A percentile compares a stretch with the other conserved stretches of the same genome.
phyloP scores from a whole-genome alignment of 1,140 invertebrate species.

The silkworm (Bombyx mori) region DNA sequence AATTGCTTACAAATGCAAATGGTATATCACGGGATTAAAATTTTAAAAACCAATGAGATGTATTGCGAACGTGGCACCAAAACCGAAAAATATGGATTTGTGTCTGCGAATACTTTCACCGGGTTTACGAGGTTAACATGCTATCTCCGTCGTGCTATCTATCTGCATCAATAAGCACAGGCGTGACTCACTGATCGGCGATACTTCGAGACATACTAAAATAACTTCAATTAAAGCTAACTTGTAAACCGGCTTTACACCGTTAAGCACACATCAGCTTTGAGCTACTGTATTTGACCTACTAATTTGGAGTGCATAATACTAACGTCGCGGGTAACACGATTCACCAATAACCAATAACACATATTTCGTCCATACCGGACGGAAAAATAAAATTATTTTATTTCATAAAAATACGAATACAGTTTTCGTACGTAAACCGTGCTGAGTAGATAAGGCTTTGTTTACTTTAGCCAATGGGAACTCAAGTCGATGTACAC shows the following conservation, averaged over 20 bases:
- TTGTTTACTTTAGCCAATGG: no score
- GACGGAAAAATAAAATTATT: no score
- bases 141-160: slow-evolving; percentile 34
- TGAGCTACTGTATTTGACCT: slow-evolving; percentile 35
- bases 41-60: slow-evolving; percentile 1
- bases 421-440: no score
- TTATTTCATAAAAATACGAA: no score
- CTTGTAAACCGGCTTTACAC: slow-evolving; percentile 38
- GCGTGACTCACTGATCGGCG: slow-evolving; percentile 25
- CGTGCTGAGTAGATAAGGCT: no score
- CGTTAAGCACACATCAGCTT: slow-evolving; percentile 43
- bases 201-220: slow-evolving; percentile 7
- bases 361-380: no score
- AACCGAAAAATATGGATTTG: slow-evolving; percentile 21
- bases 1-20: neutral
- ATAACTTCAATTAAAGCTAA: slow-evolving; percentile 7
- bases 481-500: no score
- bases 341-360: no score
- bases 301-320: slow-evolving; percentile 35
- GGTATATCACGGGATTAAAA: neutral
- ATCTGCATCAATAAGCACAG: slow-evolving; percentile 17
- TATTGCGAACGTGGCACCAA: slow-evolving; percentile 4
- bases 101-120: slow-evolving; percentile 40
- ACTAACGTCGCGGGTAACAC: slow-evolving; percentile 15
- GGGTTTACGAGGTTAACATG: neutral